These are phyloP conservation scores for Drosophila kanapiae DNA, from an alignment of 1,140 invertebrate species.

Conservation along the genomic window DNA sequence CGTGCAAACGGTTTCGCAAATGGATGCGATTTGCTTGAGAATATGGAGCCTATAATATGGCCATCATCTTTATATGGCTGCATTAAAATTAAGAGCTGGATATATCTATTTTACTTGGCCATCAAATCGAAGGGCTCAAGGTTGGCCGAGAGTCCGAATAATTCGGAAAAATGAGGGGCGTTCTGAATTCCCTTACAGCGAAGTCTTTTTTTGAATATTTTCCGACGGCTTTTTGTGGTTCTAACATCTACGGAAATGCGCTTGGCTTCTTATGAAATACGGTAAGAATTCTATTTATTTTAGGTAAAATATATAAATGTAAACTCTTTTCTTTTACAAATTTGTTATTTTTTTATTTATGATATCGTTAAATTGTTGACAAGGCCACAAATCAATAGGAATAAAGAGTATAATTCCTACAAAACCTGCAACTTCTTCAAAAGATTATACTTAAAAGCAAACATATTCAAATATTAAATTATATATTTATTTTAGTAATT, in stretches of 20 bases:
- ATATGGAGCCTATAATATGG: not conserved
- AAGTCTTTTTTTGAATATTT: not conserved
- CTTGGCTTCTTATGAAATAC: not conserved
- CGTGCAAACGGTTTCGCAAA: conserved; percentile 1
- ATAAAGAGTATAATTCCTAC: too few relatives aligned
- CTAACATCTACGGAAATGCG: not conserved
- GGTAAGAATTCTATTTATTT: too few relatives aligned
- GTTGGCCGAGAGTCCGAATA: not conserved
- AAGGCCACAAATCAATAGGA: too few relatives aligned
- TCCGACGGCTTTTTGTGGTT: not conserved
- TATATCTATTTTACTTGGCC: not conserved
- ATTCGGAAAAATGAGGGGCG: not conserved
- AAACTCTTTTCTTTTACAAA: too few relatives aligned
- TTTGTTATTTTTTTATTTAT: too few relatives aligned
- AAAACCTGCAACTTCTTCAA: too few relatives aligned
- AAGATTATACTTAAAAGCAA: too few relatives aligned
- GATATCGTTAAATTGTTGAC: too few relatives aligned
- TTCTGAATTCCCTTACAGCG: not conserved
- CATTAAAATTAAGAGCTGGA: conserved; percentile 21
- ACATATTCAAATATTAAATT: too few relatives aligned
- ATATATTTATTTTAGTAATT: too few relatives aligned
- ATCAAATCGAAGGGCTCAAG: not conserved
- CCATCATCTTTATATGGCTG: conserved; percentile 28
- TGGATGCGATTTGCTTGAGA: not conserved
- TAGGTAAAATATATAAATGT: too few relatives aligned